Base-by-base conservation (phyloP, 2,797 vertebrate genomes). In the Schizothorax lantsangensis region DNA sequence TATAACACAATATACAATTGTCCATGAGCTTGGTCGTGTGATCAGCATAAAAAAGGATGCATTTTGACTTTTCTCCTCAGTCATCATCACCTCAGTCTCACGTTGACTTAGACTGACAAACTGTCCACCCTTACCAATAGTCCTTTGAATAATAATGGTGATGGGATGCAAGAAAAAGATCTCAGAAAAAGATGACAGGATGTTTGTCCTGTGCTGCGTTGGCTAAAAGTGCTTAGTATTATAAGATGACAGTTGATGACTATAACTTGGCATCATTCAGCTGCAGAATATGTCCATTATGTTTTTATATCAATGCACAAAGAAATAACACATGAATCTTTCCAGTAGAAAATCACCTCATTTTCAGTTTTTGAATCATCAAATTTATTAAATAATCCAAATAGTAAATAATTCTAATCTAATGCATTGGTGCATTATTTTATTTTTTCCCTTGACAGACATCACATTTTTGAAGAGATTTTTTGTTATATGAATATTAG, bases 111-210 rank as follows among this genome's bases (percentile, higher is more conserved):
- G 38, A 49, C 62, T 77, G 19, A 78, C 33, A 78, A 84, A 52
- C 45, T 69, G 74, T 79, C 45, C 30, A 54, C 21, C 21, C 7
- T 38, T 77, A 17, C 17, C n/a, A 15, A 43, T 52, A 69, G 36
- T 79, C 43, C 12, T 84, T 49, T 78, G 79, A 78, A 66, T 78
- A 68, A 62, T 69, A 83, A 36, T 69, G 59, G 23, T 59, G 52
- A 62, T 77, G 43, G 57, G 80, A 59, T 77, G 79, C 33, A 86
- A 83, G 49, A 49, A 49, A 49, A 49, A 49, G 4, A 86, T 71
- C 84, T 54, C 23, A 45, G 49, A 86, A 45, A 45, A 59, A 68
- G 74, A 80, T 62, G 81, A 84, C n/a, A 38, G 77, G 59, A 52
- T 57, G 79, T 88, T 84, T 72, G 40, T 80, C 62, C 54, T 82